Evolutionary conservation across 1,140 invertebrate species (phyloP).

Genomic region (Tachypleus tridentatus): DNA sequence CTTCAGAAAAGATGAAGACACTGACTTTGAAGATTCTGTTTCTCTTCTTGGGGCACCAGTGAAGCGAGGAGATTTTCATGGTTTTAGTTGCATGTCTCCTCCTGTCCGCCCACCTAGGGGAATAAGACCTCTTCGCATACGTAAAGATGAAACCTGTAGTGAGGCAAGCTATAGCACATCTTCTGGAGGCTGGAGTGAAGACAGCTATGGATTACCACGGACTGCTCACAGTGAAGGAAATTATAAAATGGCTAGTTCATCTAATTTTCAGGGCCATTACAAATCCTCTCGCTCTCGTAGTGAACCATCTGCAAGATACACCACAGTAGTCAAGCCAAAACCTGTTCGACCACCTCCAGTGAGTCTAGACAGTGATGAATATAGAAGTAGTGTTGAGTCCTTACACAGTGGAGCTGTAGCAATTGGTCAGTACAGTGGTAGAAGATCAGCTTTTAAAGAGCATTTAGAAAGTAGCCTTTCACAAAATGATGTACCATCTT

Average conservation of each 20-base stretch:
- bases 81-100: background rate
- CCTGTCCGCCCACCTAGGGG: background rate
- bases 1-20: no score
- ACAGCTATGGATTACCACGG: background rate
- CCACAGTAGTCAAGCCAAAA: constrained; percentile 22
- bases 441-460: constrained; percentile 20
- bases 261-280: constrained; percentile 2
- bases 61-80: no score
- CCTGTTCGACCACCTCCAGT: constrained; percentile 17
- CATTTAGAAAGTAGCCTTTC: constrained; percentile 19
- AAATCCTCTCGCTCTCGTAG: constrained; percentile 16
- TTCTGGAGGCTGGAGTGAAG: background rate
- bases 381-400: constrained; percentile 15
- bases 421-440: constrained; percentile 16
- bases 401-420: constrained; percentile 13
- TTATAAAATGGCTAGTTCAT: no score
- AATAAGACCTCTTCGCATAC: background rate
- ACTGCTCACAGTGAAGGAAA: background rate
- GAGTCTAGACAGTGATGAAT: constrained; percentile 12
- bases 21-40: no score
- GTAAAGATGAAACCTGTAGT: constrained; percentile 1
- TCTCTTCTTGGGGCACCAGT: no score
- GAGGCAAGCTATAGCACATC: constrained; percentile 2
- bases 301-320: constrained; percentile 18
- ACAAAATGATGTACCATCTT: constrained; percentile 19